Conservation (phyloP, 2,888 invertebrate genomes). For the Zele albiditarsus region DNA sequence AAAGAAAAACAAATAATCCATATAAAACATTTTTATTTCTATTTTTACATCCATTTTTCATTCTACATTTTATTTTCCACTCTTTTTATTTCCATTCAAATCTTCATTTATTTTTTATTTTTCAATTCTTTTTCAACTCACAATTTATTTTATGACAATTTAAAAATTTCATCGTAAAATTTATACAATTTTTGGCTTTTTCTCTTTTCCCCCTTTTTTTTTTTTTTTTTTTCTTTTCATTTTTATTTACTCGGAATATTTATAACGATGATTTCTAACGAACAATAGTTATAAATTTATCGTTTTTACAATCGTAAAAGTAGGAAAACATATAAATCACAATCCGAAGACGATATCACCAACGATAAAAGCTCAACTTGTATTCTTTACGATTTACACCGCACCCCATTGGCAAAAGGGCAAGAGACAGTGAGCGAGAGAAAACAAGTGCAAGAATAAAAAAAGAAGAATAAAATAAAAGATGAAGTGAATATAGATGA, state of each 20-base stretch:
- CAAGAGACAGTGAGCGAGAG: not conserved
- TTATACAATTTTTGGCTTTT: not conserved
- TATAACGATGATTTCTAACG: not conserved
- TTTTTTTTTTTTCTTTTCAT: not conserved
- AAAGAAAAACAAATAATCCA: not conserved
- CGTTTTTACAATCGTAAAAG: conserved; percentile 9
- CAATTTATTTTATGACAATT: not conserved
- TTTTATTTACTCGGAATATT: not conserved
- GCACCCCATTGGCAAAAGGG: conserved; percentile 11
- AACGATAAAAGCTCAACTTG: conserved; percentile 49
- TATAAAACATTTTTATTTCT: conserved; percentile 1
- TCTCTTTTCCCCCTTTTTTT: not conserved
- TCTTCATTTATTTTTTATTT: not conserved
- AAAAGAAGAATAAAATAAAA: not conserved
- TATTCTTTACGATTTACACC: conserved; percentile 50
- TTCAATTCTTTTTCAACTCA: not conserved
- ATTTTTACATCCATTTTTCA: not conserved
- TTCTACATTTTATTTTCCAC: not conserved
- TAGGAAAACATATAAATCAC: conserved; percentile 28
- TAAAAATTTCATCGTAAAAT: not conserved
- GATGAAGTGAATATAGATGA: not conserved
- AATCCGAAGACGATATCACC: conserved; percentile 33
- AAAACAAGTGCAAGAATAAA: not conserved
- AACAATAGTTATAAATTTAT: not conserved
- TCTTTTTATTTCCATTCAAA: not conserved